Evolutionary conservation across 2,888 invertebrate genomes (phyloP).

Genomic region (Nemoura dubitans): DNA sequence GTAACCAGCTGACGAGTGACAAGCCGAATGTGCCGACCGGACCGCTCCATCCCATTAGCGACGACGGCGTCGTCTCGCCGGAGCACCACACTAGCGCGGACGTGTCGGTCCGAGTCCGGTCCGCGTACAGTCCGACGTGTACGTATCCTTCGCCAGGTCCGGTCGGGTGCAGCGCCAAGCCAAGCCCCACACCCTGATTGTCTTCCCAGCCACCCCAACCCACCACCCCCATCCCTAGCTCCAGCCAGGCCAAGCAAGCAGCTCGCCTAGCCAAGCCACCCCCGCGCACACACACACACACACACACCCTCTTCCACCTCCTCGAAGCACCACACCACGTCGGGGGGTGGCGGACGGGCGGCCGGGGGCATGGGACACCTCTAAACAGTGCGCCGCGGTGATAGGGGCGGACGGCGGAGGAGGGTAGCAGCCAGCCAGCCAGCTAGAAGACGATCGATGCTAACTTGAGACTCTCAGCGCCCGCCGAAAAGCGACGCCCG

Average conservation of each 20-base stretch:
- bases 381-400: slow-evolving; percentile 14
- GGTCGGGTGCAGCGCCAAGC: neutral
- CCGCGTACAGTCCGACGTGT: neutral
- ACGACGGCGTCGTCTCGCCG: neutral
- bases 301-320: neutral
- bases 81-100: neutral
- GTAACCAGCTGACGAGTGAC: too few species aligned
- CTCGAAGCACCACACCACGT: neutral
- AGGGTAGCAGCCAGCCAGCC: neutral
- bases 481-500: slow-evolving; percentile 30
- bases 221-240: slow-evolving; percentile 24
- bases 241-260: neutral
- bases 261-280: neutral
- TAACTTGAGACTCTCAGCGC: slow-evolving; percentile 30
- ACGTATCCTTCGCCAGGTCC: neutral
- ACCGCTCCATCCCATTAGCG: too few species aligned
- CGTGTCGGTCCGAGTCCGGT: too few species aligned
- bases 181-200: slow-evolving; percentile 37
- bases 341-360: neutral
- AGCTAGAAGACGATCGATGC: slow-evolving; percentile 36
- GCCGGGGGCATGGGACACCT: slow-evolving; percentile 17
- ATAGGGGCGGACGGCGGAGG: slow-evolving; percentile 8
- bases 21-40: too few species aligned
- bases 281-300: neutral
- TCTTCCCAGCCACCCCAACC: slow-evolving; percentile 33